These are phyloP conservation scores for Pseudomyrmex concolor DNA, from an alignment of 1,140 invertebrate genomes.

Conservation along the genomic window DNA sequence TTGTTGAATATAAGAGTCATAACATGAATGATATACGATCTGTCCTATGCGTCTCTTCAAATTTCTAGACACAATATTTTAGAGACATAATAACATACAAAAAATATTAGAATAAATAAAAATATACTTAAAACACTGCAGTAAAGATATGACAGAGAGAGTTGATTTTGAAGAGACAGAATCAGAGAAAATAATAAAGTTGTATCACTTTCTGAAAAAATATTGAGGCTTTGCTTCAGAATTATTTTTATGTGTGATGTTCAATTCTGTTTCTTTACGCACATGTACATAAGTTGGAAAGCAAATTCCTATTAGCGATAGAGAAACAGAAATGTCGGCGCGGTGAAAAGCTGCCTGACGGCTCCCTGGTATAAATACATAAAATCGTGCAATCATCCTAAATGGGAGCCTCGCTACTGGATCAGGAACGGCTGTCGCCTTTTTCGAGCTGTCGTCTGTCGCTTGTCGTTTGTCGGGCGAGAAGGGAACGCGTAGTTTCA, in stretches of 20 bases:
- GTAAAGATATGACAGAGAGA: too few relatives aligned
- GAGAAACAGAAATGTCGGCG: constrained; percentile 39
- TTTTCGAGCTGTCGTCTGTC: constrained; percentile 79
- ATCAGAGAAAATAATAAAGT: neutral
- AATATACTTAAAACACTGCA: too few relatives aligned
- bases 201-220: neutral
- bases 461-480: constrained; percentile 78
- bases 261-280: neutral
- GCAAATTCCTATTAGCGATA: constrained; percentile 60
- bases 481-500: constrained; percentile 58
- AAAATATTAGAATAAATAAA: too few relatives aligned
- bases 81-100: neutral
- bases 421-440: constrained; percentile 70
- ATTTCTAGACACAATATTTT: constrained; percentile 13
- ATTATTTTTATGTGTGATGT: constrained; percentile 6
- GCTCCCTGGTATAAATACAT: constrained; percentile 78
- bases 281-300: constrained; percentile 21
- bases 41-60: neutral
- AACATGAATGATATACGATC: constrained; percentile 40
- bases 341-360: constrained; percentile 35
- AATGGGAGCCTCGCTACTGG: constrained; percentile 68
- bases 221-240: constrained; percentile 19
- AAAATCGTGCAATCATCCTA: constrained; percentile 82
- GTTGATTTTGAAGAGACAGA: neutral
- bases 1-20: constrained; percentile 39